phyloP scores from a whole-genome alignment of 2,113 vertebrate genomes.

The Channa maculata region DNA sequence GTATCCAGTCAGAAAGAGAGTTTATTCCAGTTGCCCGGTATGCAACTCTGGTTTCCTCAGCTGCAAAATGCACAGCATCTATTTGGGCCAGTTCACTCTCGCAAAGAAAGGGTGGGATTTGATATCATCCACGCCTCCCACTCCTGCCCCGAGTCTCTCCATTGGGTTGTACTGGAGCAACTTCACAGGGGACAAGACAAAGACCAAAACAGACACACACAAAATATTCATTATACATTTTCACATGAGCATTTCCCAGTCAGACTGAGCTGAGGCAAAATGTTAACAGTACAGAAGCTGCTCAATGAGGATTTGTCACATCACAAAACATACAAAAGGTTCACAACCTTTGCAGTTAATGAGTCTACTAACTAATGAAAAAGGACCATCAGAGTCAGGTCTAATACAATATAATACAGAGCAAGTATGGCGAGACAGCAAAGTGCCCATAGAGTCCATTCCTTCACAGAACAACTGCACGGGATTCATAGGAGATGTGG shows the following conservation, averaged over 20 bases:
- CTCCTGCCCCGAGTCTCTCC: constrained; percentile 94
- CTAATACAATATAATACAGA: neutral
- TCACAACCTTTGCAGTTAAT: too few relatives aligned
- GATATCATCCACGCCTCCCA: constrained; percentile 94
- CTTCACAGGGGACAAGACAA: constrained; percentile 76
- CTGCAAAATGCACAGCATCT: constrained; percentile 33
- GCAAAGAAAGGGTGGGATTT: constrained; percentile 97
- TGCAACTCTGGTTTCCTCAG: constrained; percentile 17
- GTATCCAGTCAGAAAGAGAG: constrained; percentile 4
- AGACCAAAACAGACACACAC: constrained; percentile 14
- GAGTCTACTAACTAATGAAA: neutral
- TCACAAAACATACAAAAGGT: too few relatives aligned
- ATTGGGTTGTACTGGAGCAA: constrained; percentile 95
- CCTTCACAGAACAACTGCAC: neutral
- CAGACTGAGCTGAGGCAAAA: neutral
- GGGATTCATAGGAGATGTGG: too few relatives aligned
- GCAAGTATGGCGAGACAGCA: too few relatives aligned
- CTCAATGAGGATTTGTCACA: too few relatives aligned
- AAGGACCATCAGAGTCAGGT: neutral
- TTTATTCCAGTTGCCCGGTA: constrained; percentile 20
- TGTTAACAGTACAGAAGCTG: neutral
- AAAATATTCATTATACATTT: neutral
- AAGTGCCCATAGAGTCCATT: neutral
- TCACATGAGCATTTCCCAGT: neutral
- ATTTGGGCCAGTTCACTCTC: constrained; percentile 88